Base-by-base conservation (phyloP, 1,140 invertebrate genomes). In the Pseudoatta argentina region DNA sequence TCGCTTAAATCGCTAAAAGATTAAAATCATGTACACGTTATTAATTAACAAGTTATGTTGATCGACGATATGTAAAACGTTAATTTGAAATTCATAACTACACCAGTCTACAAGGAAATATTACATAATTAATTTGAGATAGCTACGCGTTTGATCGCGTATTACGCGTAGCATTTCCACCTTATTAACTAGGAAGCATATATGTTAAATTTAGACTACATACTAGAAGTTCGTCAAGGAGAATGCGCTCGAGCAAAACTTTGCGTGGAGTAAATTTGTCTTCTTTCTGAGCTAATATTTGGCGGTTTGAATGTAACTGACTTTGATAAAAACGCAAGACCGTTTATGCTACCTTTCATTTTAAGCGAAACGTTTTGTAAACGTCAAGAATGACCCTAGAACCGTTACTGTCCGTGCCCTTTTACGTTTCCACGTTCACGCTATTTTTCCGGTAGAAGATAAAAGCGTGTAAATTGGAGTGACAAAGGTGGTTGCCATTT, bases 391-490 rank as follows among this genome's bases (percentile, higher is more conserved):
- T 83, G 79, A 83, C 55, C 39, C 79, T 83, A 83, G 79, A 75
- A 61, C 51, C 44, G 72, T 87, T 73, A 76, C 78, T 69, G 51
- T 30, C 24, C 76, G 63, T 67, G 48, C 24, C 75, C 75, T 67
- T 67, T 73, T 87, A 55, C 72, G 69, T 63, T 76, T 71, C 63
- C 87, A 86, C 82, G 88, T 88, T 67, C 67, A n/a, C 76, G 44
- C 69, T 77, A 83, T 86, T 89, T 89, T 86, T 88, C 82, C 57
- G 67, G 67, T 76, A 51, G 48, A 76, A 89, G 77, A 79, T 89
- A 86, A 89, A 89, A 82, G 87, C 34, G 55, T 67, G 86, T 48
- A 76, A 85, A 85, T 24, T 78, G 78, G 39, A 85, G 64, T 57
- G 66, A 78, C 59, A 87, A 88, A 72, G 27, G 57, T 85, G 57